These are phyloP conservation scores for Caerostris darwini DNA, from an alignment of 1,140 invertebrate genomes.

Conservation along the genomic window DNA sequence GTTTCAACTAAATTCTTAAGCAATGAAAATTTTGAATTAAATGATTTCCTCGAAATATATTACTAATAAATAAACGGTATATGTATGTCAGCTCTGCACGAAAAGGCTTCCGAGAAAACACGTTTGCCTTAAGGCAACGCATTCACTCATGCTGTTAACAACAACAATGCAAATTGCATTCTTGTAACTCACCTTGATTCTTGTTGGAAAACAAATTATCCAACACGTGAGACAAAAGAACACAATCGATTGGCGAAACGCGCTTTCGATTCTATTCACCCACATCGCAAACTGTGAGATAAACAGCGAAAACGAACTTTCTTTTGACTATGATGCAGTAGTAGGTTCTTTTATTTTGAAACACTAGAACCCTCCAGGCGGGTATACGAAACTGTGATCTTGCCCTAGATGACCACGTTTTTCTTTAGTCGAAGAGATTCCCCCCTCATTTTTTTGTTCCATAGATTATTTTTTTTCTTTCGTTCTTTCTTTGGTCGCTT, in stretches of 20 bases:
- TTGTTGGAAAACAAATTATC: constrained; percentile 26
- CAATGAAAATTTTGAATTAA: too few relatives aligned
- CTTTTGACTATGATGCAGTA: constrained; percentile 2
- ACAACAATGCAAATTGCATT: background rate
- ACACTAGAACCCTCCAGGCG: background rate
- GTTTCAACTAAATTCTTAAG: too few relatives aligned
- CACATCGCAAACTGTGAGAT: constrained; percentile 6
- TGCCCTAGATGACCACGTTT: constrained; percentile 27
- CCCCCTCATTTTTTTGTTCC: background rate
- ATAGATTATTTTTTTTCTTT: background rate
- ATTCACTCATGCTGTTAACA: background rate
- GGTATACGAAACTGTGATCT: constrained; percentile 6
- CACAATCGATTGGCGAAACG: constrained; percentile 24
- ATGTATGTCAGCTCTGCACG: background rate
- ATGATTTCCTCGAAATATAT: too few relatives aligned
- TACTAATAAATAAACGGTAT: too few relatives aligned
- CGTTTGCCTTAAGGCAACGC: background rate
- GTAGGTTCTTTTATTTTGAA: background rate
- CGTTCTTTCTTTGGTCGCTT: background rate
- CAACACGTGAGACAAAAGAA: constrained; percentile 3
- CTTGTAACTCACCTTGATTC: background rate
- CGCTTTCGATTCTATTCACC: constrained; percentile 19
- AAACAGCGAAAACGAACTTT: constrained; percentile 38
- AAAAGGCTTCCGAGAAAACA: background rate
- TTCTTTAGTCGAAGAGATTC: constrained; percentile 3